A percentile compares a stretch with the other conserved stretches of the same genome.
Conservation (phyloP, 2,888 invertebrate genomes). For the Macaria liturata region DNA sequence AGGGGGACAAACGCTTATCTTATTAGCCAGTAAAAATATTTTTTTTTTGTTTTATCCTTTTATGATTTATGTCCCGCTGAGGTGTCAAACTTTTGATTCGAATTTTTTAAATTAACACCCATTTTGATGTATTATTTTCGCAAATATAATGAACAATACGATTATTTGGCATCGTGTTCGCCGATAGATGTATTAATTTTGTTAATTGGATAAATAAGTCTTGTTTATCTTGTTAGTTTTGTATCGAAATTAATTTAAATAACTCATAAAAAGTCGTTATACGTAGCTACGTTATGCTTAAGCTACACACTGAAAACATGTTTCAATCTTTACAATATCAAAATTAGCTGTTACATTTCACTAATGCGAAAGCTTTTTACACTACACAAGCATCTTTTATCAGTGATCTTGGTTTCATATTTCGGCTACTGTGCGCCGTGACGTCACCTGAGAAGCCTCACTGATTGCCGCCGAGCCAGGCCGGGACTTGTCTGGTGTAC, state of each 20-base stretch:
- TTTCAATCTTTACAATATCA: no score
- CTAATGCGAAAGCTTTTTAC: no score
- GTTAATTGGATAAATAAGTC: conserved; percentile 7
- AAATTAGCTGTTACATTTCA: no score
- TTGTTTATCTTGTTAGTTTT: conserved; percentile 10
- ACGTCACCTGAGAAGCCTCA: conserved; percentile 11
- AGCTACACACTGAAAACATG: no score
- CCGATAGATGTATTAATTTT: conserved; percentile 4
- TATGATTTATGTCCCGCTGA: conserved; percentile 61
- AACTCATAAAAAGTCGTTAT: neutral
- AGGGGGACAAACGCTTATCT: no score
- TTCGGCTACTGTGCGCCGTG: conserved; percentile 19
- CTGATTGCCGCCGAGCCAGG: conserved; percentile 2
- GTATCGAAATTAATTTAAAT: conserved; percentile 5
- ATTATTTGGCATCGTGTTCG: no score
- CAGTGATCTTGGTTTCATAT: neutral
- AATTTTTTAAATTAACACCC: conserved; percentile 27
- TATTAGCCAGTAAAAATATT: no score
- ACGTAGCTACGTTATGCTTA: no score
- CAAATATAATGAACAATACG: conserved; percentile 3
- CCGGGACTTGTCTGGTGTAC: conserved; percentile 17
- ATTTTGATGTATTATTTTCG: conserved; percentile 6
- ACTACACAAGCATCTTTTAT: no score
- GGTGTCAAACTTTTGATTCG: conserved; percentile 36
- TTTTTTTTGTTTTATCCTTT: conserved; percentile 53